Conservation (phyloP, 2,797 vertebrate genomes). For the Melanotaenia trifasciata region DNA sequence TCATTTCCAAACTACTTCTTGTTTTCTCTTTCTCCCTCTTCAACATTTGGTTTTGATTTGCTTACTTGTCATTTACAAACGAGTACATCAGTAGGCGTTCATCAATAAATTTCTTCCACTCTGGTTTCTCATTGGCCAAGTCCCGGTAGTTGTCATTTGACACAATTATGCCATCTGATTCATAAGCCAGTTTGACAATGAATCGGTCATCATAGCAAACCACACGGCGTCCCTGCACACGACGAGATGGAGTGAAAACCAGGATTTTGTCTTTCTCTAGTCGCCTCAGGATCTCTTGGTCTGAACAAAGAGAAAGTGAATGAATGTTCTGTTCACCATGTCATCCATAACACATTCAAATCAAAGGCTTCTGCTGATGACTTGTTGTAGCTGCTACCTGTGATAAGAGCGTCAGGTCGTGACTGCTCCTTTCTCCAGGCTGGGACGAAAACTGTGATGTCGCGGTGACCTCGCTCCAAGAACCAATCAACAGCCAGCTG, state of each 20-base stretch:
- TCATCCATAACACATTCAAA: background rate
- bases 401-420: conserved; percentile 93
- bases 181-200: conserved; percentile 96
- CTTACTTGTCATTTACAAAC: conserved; percentile 99
- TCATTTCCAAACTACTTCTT: background rate
- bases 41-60: background rate
- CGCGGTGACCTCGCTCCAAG: conserved; percentile 92
- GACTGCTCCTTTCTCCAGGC: conserved; percentile 97
- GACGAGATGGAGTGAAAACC: conserved; percentile 95
- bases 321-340: background rate
- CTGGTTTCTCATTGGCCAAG: conserved; percentile 95
- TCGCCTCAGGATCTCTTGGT: conserved; percentile 93
- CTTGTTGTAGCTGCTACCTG: conserved; percentile 82
- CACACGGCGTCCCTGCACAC: conserved; percentile 94
- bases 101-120: conserved; percentile 99
- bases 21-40: background rate
- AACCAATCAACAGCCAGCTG: conserved; percentile 96
- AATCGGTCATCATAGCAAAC: conserved; percentile 98
- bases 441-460: conserved; percentile 95
- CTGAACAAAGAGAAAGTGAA: conserved; percentile 68
- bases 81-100: conserved; percentile 98
- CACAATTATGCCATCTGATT: conserved; percentile 96
- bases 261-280: conserved; percentile 97
- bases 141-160: conserved; percentile 99
- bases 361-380: background rate